A percentile compares a stretch with the other conserved stretches of the same genome.
phyloP scores from a whole-genome alignment of 2,113 vertebrate genomes.

The Macquaria ambigua region DNA sequence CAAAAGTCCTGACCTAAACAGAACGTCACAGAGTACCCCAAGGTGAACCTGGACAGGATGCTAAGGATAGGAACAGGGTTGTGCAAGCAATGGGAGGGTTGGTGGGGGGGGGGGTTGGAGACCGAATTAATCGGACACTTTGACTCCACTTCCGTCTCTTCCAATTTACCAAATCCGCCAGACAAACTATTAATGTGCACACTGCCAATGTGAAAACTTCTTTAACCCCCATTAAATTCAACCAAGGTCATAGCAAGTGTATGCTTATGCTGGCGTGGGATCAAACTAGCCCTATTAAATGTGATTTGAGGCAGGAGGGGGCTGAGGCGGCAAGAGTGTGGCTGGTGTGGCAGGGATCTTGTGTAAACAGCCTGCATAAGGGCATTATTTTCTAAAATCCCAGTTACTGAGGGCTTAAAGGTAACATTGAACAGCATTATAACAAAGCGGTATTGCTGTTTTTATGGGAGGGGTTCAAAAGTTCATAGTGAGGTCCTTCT shows the following conservation, averaged over 20 bases:
- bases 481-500: conserved; percentile 75
- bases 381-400: conserved; percentile 94
- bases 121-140: conserved; percentile 96
- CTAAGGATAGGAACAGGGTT: conserved; percentile 15
- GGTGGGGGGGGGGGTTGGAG: conserved; percentile 70
- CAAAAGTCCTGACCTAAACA: conserved; percentile 22
- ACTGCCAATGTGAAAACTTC: conserved; percentile 95
- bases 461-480: conserved; percentile 78
- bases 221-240: conserved; percentile 98
- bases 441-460: conserved; percentile 75
- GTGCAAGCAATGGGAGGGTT: conserved; percentile 15
- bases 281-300: conserved; percentile 99
- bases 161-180: conserved; percentile 96
- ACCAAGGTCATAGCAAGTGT: conserved; percentile 98
- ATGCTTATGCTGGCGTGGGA: conserved; percentile 95
- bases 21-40: conserved; percentile 40
- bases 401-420: conserved; percentile 82
- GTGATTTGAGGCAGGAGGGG: conserved; percentile 90
- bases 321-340: conserved; percentile 58
- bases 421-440: conserved; percentile 83
- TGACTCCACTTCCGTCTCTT: conserved; percentile 94
- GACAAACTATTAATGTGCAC: conserved; percentile 97
- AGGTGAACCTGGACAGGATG: conserved; percentile 60
- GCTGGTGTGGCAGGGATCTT: conserved; percentile 79
- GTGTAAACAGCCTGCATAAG: conserved; percentile 92